phyloP scores from a whole-genome alignment of 2,888 invertebrate genomes.

The Pristionchus exspectatus region DNA sequence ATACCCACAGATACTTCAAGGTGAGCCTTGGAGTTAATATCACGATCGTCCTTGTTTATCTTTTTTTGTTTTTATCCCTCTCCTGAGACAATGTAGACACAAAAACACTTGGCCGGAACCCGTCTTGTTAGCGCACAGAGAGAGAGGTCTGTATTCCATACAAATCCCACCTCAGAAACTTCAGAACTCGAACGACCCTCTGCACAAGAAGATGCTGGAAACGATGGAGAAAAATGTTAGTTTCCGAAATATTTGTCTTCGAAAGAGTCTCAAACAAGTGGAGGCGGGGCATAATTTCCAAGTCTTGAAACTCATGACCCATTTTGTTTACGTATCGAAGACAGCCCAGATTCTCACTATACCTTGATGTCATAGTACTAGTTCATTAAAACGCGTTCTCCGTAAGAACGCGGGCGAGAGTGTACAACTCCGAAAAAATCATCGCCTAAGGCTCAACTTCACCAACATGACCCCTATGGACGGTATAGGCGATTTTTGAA shows the following conservation, averaged over 20 bases:
- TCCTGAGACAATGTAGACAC: neutral
- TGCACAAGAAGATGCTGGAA: constrained; percentile 22
- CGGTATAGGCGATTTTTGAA: no score
- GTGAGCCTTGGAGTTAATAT: neutral
- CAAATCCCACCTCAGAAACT: neutral
- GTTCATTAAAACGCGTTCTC: no score
- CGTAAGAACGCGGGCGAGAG: no score
- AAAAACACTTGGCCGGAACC: neutral
- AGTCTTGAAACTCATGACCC: no score
- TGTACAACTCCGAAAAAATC: no score
- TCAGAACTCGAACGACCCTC: neutral
- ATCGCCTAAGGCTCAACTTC: no score
- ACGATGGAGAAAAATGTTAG: constrained; percentile 4
- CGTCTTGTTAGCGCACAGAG: no score
- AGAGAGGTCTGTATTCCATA: no score
- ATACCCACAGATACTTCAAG: neutral
- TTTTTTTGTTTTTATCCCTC: no score
- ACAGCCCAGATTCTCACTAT: neutral
- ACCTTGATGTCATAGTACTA: neutral
- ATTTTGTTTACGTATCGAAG: neutral
- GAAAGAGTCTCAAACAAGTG: neutral
- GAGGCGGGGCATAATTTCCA: neutral
- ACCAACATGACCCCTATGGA: no score
- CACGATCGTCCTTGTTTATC: neutral
- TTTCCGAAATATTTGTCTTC: neutral